Percentiles rank a stretch among this genome's conserved stretches.
phyloP scores from a whole-genome alignment of 2,797 vertebrate genomes.

The Muscicapa striata region DNA sequence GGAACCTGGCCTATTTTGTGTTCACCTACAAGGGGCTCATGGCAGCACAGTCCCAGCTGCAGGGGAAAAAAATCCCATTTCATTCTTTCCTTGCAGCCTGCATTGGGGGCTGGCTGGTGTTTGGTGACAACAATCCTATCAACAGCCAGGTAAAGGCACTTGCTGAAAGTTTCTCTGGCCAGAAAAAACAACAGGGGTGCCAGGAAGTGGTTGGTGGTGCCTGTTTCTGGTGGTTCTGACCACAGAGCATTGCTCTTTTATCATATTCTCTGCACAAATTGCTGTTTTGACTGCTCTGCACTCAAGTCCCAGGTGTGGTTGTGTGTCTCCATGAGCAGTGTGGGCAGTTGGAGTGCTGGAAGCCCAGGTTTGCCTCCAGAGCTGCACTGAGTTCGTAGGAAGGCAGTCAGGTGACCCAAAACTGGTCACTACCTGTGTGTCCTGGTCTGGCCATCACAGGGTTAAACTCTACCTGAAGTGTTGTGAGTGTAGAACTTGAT shows the following conservation, averaged over 20 bases:
- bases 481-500: not conserved
- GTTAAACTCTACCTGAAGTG: not conserved
- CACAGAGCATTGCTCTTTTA: rapidly evolving
- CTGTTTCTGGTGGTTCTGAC: not conserved
- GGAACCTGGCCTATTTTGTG: slow-evolving; percentile 92
- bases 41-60: slow-evolving; percentile 82
- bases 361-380: not conserved
- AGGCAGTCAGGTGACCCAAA: not conserved
- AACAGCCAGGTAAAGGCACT: slow-evolving; percentile 89
- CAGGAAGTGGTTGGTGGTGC: not conserved
- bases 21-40: slow-evolving; percentile 92
- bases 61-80: slow-evolving; percentile 84
- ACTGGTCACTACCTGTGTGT: not conserved
- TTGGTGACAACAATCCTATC: slow-evolving; percentile 91
- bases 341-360: not conserved
- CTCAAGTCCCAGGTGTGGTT: not conserved
- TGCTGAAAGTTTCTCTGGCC: not conserved
- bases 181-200: not conserved
- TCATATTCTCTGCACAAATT: rapidly evolving
- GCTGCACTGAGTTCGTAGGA: not conserved
- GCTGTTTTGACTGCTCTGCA: not conserved
- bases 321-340: rapidly evolving
- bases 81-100: slow-evolving; percentile 94
- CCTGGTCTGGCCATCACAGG: rapidly evolving
- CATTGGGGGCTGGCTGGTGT: slow-evolving; percentile 90